Conservation (phyloP, 2,797 vertebrate species). For the Takifugu ocellatus region DNA sequence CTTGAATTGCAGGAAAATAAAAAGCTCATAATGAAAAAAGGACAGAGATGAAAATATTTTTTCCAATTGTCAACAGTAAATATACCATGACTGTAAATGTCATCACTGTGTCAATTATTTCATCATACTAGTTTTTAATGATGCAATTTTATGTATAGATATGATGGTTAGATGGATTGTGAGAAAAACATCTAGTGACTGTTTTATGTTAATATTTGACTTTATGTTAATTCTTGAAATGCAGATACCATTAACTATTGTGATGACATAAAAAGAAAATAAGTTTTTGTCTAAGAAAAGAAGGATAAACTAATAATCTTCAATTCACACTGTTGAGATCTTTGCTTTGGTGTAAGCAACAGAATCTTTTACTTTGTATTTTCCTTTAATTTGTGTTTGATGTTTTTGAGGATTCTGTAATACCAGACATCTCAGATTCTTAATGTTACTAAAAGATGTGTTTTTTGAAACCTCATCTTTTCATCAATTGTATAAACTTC, state of each 20-base stretch:
- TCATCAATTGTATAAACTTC: conserved; percentile 48
- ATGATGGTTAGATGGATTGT: conserved; percentile 33
- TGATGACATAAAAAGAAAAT: conserved; percentile 42
- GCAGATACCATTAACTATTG: conserved; percentile 53
- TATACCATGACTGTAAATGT: conserved; percentile 67
- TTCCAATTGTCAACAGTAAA: conserved; percentile 40
- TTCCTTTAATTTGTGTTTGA: conserved; percentile 58
- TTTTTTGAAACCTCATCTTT: background rate
- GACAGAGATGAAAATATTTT: conserved; percentile 46
- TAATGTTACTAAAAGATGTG: conserved; percentile 35
- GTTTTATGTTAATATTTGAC: conserved; percentile 60
- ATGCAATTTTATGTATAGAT: conserved; percentile 69
- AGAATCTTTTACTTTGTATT: conserved; percentile 55
- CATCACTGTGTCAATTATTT: conserved; percentile 59
- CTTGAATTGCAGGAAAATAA: conserved; percentile 18
- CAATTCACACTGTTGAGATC: conserved; percentile 63
- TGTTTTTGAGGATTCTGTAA: conserved; percentile 53
- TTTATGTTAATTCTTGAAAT: conserved; percentile 65
- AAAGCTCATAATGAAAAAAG: conserved; percentile 11
- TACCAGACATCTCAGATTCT: conserved; percentile 55
- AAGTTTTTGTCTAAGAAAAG: conserved; percentile 64
- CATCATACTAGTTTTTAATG: conserved; percentile 55
- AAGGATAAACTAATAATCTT: conserved; percentile 67
- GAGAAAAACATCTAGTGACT: conserved; percentile 55
- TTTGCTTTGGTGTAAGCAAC: conserved; percentile 66